Evolutionary conservation across 2,113 vertebrate species (phyloP), one percentile per base, ranked within the genome.

Genomic region (Dunckerocampus dactyliophorus): DNA sequence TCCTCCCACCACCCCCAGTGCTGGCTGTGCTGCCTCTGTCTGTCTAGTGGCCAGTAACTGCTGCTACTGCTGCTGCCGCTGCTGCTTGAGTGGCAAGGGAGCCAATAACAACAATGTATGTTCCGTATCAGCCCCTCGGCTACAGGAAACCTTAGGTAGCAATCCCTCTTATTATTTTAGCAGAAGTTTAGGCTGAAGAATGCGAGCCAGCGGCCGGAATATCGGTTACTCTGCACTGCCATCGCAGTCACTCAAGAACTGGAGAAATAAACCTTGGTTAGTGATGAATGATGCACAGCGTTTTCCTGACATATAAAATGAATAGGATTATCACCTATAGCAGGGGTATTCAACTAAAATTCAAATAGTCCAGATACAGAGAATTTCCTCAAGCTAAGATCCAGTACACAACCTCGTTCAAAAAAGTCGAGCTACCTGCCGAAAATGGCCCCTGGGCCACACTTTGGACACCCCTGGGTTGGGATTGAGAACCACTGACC

Each of bases 131-230:
- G 37, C 64, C 84, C 81, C 54, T 56, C 80, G 65, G 76, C 74
- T 69, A 75, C 69, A 72, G 80, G 58, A 75, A 81, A 84, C 88
- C 85, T 88, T 75, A 87, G 67, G 81, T 89, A 89, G 90, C 88
- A 86, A 71, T 65, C 72, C 67, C 75, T 69, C 80, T 81, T 89
- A 87, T 90, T 90, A 85, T 87, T 89, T 85, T 85, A 88, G 69
- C 87, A 88, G 84, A 77, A 70, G 76, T 75, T 75, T 78, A 78
- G 72, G 79, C 39, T 4, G 74, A 86, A 79, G 84, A 89, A 89
- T 86, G 83, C 73, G 75, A 85, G 77, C 75, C 39, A 43, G 13
- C 39, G 3, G 39, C 39, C 39, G 13, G 39, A 2, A 87, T 85
- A 77, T 87, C 84, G 62, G 69, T 86, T 84, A 80, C 85, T 74